Percentiles rank a stretch among this genome's conserved stretches.
Evolutionary conservation across 2,888 invertebrate species (phyloP).

Genomic region (Drosophila mimetica): DNA sequence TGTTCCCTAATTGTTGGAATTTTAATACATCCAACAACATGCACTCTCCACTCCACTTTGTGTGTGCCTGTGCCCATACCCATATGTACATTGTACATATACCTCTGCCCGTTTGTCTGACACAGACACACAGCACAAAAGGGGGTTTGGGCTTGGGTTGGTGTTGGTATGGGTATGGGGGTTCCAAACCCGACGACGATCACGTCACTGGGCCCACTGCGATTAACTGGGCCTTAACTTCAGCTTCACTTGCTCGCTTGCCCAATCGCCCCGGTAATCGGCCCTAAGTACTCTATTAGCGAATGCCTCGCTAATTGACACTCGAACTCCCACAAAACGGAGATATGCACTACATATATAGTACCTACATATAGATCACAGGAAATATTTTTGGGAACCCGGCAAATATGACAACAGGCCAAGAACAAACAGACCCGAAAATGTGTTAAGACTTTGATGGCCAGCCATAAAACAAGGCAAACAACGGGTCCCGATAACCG

Average conservation of each 20-base stretch:
- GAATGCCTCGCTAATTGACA: constrained; percentile 46
- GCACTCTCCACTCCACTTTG: constrained; percentile 34
- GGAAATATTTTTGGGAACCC: neutral
- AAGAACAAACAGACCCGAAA: constrained; percentile 38
- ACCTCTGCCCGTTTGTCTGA: constrained; percentile 15
- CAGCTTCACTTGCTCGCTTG: neutral
- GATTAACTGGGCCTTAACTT: constrained; percentile 22
- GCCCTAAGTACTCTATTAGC: constrained; percentile 74
- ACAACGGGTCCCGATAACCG: constrained; percentile 14
- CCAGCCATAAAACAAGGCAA: constrained; percentile 38
- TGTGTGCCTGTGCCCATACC: too few relatives aligned
- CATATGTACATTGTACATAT: neutral
- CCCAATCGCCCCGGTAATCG: constrained; percentile 12
- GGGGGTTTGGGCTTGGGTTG: neutral
- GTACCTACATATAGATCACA: too few relatives aligned
- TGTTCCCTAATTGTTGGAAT: constrained; percentile 82
- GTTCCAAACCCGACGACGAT: constrained; percentile 14
- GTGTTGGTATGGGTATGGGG: too few relatives aligned
- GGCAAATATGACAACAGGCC: constrained; percentile 24
- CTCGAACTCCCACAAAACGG: constrained; percentile 1
- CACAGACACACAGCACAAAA: neutral
- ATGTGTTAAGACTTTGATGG: constrained; percentile 43
- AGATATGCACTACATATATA: too few relatives aligned
- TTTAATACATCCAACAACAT: constrained; percentile 68
- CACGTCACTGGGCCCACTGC: constrained; percentile 42